These are phyloP conservation scores for Agrochola litura DNA, from an alignment of 2,888 invertebrate species.

Conservation along the genomic window DNA sequence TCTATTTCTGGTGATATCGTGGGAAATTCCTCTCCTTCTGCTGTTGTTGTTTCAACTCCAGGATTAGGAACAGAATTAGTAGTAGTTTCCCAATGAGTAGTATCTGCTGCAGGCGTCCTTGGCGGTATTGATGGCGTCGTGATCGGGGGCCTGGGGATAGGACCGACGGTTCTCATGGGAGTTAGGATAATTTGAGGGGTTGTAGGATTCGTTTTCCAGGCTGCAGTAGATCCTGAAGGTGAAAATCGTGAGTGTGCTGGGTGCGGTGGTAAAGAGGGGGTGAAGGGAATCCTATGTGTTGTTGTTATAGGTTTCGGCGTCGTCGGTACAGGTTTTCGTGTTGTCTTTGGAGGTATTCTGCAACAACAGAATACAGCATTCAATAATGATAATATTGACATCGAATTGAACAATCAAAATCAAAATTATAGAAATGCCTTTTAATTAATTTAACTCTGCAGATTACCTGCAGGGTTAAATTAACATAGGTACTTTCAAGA, in stretches of 20 bases:
- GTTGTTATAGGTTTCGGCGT: background rate
- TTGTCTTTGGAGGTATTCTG: constrained; percentile 16
- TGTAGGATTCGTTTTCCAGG: background rate
- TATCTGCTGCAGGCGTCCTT: constrained; percentile 3
- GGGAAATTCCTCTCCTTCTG: constrained; percentile 9
- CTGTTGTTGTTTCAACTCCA: constrained; percentile 26
- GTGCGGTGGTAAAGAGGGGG: background rate
- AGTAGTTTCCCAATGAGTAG: constrained; percentile 11
- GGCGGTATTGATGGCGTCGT: background rate
- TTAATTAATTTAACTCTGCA: background rate
- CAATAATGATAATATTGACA: background rate
- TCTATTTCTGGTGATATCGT: constrained; percentile 41
- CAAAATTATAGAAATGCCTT: background rate
- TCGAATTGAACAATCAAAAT: background rate
- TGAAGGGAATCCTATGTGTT: background rate
- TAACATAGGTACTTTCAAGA: background rate
- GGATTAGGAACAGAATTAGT: constrained; percentile 6
- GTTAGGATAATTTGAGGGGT: background rate
- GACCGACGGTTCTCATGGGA: background rate
- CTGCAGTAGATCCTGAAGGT: background rate
- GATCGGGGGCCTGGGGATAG: background rate
- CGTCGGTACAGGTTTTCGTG: background rate
- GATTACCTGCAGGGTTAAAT: background rate
- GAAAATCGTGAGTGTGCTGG: constrained; percentile 3
- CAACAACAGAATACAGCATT: constrained; percentile 12